Conservation (phyloP, 2,113 vertebrate species). For the Lophura nycthemera region DNA sequence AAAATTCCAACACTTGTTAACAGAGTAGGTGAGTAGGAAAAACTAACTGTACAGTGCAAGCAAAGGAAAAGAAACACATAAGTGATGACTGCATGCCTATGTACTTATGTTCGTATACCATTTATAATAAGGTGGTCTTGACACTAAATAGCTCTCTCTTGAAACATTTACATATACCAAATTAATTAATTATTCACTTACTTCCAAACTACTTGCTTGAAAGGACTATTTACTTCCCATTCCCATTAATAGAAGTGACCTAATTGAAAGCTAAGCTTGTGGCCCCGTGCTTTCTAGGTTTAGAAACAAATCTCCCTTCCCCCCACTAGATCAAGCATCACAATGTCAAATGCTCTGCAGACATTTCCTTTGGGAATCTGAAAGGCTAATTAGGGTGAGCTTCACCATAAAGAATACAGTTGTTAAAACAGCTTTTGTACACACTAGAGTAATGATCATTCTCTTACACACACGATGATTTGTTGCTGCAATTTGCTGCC, state of each 20-base stretch:
- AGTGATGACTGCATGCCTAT: neutral
- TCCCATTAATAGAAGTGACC: constrained; percentile 64
- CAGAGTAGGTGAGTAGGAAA: neutral
- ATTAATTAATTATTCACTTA: constrained; percentile 72
- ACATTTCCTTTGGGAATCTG: constrained; percentile 88
- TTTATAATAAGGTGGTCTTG: constrained; percentile 14
- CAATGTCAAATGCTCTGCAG: constrained; percentile 81
- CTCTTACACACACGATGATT: constrained; percentile 86
- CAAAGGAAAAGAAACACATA: neutral
- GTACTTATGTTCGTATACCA: neutral
- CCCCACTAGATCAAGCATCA: constrained; percentile 70
- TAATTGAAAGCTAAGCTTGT: constrained; percentile 63
- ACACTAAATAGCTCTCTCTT: neutral
- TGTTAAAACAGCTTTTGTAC: constrained; percentile 87
- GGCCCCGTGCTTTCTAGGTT: constrained; percentile 62
- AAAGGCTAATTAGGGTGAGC: constrained; percentile 99
- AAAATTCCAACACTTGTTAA: neutral
- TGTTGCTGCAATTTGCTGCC: constrained; percentile 92
- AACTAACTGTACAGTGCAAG: neutral
- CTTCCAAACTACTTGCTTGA: constrained; percentile 69
- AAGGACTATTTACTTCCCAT: constrained; percentile 64
- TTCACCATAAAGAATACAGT: constrained; percentile 87
- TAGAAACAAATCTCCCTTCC: constrained; percentile 54
- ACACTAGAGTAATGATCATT: constrained; percentile 86
- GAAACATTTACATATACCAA: constrained; percentile 49